Conservation (phyloP, 2,888 invertebrate genomes). For the Iphiclides podalirius region DNA sequence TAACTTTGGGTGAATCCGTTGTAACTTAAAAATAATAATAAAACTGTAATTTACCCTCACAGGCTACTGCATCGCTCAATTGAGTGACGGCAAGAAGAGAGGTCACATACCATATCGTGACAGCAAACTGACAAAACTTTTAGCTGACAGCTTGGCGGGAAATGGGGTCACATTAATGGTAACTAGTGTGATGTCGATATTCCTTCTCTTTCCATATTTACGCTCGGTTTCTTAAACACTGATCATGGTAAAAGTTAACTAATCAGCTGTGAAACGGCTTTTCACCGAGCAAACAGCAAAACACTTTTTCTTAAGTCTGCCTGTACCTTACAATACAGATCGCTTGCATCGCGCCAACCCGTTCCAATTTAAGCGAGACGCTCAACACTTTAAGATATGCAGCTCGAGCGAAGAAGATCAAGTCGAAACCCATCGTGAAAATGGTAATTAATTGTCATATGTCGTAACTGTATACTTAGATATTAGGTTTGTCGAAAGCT, state of each 20-base stretch:
- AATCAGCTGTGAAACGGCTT: too few relatives aligned
- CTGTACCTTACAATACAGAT: slow-evolving; percentile 80
- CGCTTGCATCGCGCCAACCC: slow-evolving; percentile 95
- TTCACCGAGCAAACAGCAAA: too few relatives aligned
- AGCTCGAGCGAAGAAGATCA: slow-evolving; percentile 93
- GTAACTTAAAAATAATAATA: too few relatives aligned
- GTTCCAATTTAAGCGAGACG: slow-evolving; percentile 91
- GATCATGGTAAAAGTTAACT: too few relatives aligned
- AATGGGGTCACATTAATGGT: slow-evolving; percentile 97
- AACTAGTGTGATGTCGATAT: slow-evolving; percentile 39
- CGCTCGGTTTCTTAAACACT: too few relatives aligned
- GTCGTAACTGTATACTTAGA: too few relatives aligned
- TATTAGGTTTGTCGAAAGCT: too few relatives aligned
- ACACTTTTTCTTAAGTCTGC: too few relatives aligned
- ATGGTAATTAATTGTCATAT: slow-evolving; percentile 81
- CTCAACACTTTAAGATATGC: slow-evolving; percentile 96
- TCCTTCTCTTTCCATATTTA: background rate
- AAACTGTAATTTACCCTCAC: too few relatives aligned
- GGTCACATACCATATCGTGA: slow-evolving; percentile 97
- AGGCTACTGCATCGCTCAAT: slow-evolving; percentile 96
- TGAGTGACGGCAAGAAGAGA: slow-evolving; percentile 90
- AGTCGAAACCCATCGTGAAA: slow-evolving; percentile 94
- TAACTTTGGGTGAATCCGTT: too few relatives aligned
- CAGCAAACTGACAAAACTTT: slow-evolving; percentile 94
- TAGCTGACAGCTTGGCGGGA: slow-evolving; percentile 96